Base-by-base conservation (phyloP, 23 tunicate genomes). In the Trididemnum miniatum region DNA sequence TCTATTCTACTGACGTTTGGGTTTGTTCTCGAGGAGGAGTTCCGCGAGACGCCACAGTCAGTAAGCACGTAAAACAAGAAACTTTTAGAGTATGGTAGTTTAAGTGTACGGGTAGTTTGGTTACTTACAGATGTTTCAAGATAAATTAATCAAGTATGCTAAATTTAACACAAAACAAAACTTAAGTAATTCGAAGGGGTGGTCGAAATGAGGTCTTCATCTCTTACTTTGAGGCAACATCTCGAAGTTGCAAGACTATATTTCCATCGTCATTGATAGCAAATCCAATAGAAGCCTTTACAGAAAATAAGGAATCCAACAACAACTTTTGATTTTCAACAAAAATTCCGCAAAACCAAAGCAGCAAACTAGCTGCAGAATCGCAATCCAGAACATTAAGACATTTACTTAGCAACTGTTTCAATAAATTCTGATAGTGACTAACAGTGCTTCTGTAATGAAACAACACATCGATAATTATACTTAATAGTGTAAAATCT, bases 341-440 rank as follows among this genome's bases (percentile, higher is more conserved):
- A 67, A 31, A 26, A 30, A 82, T 52, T 20, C 76, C 76, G 34
- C 86, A 82, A 24, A 71, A 49, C 3, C 34, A 71, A 36, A 82
- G 35, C 27, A 82, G 1, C 20, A 82, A 18, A 33, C 69, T 2
- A 51, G 62, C 67, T 28, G 86, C 78, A 44, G 9, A 27, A 20
- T 52, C 79, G 7, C 23, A 49, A 5, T 52, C 24, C 20, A 29
- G 51, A 20, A 35, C 31, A 25, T 82, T 51, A 54, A 82, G 38
- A 2, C 35, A 31, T 18, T 67, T 54, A 26, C 31, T 51, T 0
- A 82, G 25, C 35, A 82, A 32, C 23, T 82, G 59, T 12, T 52
- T 30, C 29, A 71, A 34, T 22, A 82, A 3, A 51, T 20, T 51
- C 71, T 71, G 86, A 25, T 71, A 30, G 28, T 44, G 69, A 31